phyloP scores from a whole-genome alignment of 2,797 vertebrate genomes.

The Bucorvus abyssinicus region DNA sequence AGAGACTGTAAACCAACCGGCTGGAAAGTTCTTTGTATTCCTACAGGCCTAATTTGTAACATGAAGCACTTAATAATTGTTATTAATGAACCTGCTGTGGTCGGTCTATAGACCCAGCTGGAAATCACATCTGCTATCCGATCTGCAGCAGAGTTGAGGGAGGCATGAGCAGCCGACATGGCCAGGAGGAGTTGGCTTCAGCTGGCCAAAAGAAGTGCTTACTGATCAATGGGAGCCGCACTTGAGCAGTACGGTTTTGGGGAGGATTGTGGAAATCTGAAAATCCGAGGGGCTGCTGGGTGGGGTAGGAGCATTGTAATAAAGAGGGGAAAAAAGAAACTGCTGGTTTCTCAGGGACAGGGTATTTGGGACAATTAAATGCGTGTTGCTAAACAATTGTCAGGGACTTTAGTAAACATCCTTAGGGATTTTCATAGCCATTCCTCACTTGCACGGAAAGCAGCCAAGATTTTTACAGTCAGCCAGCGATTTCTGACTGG shows the following conservation, averaged over 20 bases:
- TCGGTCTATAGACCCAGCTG: conserved; percentile 76
- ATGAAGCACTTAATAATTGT: conserved; percentile 81
- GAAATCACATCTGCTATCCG: conserved; percentile 76
- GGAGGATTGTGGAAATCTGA: not conserved
- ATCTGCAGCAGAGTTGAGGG: conserved; percentile 21
- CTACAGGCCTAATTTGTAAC: conserved; percentile 76
- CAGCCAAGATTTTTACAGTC: not conserved
- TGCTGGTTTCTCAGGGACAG: not conserved
- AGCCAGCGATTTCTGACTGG: not conserved
- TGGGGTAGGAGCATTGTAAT: not conserved
- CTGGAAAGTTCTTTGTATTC: conserved; percentile 71
- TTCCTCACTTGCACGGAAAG: not conserved
- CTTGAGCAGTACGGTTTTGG: not conserved
- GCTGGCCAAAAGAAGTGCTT: not conserved
- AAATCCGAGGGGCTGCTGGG: not conserved
- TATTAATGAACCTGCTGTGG: conserved; percentile 79
- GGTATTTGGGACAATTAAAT: not conserved
- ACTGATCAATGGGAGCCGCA: fast-evolving
- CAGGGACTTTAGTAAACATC: not conserved
- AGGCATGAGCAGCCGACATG: not conserved
- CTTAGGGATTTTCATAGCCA: not conserved
- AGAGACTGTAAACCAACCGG: conserved; percentile 66
- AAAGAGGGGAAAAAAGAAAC: not conserved
- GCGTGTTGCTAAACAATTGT: not conserved
- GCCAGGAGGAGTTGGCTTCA: not conserved